Percentiles rank a stretch among this genome's conserved stretches.
These are phyloP conservation scores for Clistopyga incitator DNA, from an alignment of 2,888 invertebrate genomes.

Conservation along the genomic window DNA sequence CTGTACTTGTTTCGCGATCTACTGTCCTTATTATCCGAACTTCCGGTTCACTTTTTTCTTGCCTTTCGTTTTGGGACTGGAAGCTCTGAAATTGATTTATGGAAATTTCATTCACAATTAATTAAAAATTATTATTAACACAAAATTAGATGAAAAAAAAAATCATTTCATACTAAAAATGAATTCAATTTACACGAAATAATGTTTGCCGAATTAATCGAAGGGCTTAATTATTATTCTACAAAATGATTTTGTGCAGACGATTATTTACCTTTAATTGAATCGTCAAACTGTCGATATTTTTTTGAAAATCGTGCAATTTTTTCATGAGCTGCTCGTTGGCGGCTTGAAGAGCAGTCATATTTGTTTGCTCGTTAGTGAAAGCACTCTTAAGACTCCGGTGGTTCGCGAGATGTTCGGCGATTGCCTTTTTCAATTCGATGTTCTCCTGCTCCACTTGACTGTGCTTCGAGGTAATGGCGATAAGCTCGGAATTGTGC, in stretches of 20 bases:
- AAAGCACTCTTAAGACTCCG: conserved; percentile 76
- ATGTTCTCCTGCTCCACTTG: conserved; percentile 79
- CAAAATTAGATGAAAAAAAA: too few relatives aligned
- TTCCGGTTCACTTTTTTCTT: conserved; percentile 40
- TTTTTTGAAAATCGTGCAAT: conserved; percentile 78
- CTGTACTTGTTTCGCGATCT: conserved; percentile 55
- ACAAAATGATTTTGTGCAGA: background rate
- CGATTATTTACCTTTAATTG: conserved; percentile 76
- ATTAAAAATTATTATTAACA: too few relatives aligned
- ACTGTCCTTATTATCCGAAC: conserved; percentile 27
- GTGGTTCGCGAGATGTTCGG: conserved; percentile 75
- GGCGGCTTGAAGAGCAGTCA: conserved; percentile 75
- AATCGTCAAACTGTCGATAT: conserved; percentile 78
- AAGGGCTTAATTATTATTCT: background rate
- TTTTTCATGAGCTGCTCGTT: conserved; percentile 79
- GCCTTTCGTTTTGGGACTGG: conserved; percentile 63
- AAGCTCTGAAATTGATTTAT: conserved; percentile 63
- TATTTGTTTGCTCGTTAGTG: conserved; percentile 77
- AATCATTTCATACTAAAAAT: too few relatives aligned
- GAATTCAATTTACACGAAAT: too few relatives aligned
- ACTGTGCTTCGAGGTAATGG: conserved; percentile 76
- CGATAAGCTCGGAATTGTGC: conserved; percentile 79
- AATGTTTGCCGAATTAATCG: background rate
- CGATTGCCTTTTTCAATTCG: conserved; percentile 77
- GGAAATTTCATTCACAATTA: too few relatives aligned